Evolutionary conservation across 2,113 vertebrate genomes (phyloP).

Genomic region (Syrrhaptes paradoxus): DNA sequence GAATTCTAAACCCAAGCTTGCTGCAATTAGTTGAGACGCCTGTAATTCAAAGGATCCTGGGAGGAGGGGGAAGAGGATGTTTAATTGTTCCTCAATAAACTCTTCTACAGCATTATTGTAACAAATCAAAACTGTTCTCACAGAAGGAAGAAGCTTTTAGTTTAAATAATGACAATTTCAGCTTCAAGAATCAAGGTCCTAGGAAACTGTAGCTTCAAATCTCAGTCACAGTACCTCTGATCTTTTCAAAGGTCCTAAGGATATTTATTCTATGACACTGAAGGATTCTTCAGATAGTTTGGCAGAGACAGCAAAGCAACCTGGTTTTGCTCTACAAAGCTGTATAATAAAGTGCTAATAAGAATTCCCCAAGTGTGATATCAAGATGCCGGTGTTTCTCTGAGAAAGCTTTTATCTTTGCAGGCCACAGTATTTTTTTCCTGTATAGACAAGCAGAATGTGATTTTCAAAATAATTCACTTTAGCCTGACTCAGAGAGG

Average conservation of each 20-base stretch:
- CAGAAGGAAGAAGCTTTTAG: constrained; percentile 29
- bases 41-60: not conserved
- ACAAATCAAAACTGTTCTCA: constrained; percentile 40
- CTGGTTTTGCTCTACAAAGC: not conserved
- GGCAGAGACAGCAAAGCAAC: constrained; percentile 25
- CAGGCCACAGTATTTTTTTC: not conserved
- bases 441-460: not conserved
- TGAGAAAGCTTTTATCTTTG: constrained; percentile 29
- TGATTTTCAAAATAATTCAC: constrained; percentile 26
- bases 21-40: constrained; percentile 18
- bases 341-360: not conserved
- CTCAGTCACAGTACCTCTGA: not conserved
- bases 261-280: not conserved
- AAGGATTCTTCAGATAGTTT: constrained; percentile 13
- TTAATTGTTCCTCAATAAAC: constrained; percentile 53
- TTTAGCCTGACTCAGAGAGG: not conserved
- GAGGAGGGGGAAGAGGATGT: not conserved
- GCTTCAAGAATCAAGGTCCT: not conserved
- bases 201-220: not conserved
- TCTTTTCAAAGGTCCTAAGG: not conserved
- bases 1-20: constrained; percentile 1
- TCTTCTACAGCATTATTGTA: not conserved
- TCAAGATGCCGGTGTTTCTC: not conserved
- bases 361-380: not conserved
- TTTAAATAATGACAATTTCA: not conserved